phyloP scores from a whole-genome alignment of 2,888 invertebrate genomes.

The Scaptomyza flava region DNA sequence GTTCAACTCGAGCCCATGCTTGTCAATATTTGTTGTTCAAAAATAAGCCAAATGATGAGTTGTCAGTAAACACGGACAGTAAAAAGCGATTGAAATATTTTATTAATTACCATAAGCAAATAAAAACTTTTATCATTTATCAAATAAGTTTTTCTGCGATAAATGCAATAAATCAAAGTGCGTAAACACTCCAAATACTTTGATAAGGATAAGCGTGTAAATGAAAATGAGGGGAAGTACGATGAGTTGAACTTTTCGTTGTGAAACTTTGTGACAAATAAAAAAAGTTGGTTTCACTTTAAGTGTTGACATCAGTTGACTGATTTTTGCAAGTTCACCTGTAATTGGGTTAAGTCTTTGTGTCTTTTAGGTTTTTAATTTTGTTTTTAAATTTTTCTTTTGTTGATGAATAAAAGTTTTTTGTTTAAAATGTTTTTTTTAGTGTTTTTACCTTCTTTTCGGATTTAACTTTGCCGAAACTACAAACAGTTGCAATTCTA shows the following conservation, averaged over 20 bases:
- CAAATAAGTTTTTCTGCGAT: slow-evolving; percentile 50
- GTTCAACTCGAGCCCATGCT: background rate
- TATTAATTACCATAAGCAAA: slow-evolving; percentile 72
- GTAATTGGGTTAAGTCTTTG: background rate
- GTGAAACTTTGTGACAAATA: slow-evolving; percentile 16
- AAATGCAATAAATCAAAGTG: slow-evolving; percentile 71
- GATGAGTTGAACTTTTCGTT: slow-evolving; percentile 35
- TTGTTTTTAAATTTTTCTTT: slow-evolving; percentile 2
- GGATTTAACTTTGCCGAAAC: background rate
- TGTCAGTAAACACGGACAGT: slow-evolving; percentile 34
- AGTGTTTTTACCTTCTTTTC: background rate
- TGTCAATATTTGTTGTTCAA: background rate
- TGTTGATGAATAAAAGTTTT: background rate
- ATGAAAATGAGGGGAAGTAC: background rate
- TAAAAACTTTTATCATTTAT: slow-evolving; percentile 75
- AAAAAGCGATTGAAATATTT: slow-evolving; percentile 53
- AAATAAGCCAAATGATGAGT: slow-evolving; percentile 23
- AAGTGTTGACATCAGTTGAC: slow-evolving; percentile 22
- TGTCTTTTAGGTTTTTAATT: background rate
- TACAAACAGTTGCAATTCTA: no score
- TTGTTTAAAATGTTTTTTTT: background rate
- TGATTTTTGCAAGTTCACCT: background rate
- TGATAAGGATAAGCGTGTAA: slow-evolving; percentile 25
- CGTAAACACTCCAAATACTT: slow-evolving; percentile 59
- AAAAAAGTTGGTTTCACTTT: slow-evolving; percentile 17